phyloP scores from a whole-genome alignment of 2,888 invertebrate species.

The Priocnemis perturbator region DNA sequence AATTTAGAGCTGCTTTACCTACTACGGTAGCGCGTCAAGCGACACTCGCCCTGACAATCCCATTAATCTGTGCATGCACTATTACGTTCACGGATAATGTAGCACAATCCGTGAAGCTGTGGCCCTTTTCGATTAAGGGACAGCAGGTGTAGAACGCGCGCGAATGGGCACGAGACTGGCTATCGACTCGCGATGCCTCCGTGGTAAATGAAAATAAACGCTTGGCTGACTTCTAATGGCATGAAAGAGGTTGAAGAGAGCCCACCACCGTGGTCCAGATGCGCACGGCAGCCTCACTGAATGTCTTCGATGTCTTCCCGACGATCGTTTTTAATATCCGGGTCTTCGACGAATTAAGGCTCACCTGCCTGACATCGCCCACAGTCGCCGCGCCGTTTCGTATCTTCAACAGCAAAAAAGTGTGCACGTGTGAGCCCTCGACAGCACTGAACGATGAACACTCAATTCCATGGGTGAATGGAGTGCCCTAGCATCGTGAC shows the following conservation, averaged over 20 bases:
- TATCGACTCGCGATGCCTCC: not conserved
- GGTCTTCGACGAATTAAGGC: constrained; percentile 58
- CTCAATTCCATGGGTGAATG: too few relatives aligned
- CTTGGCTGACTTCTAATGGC: constrained; percentile 44
- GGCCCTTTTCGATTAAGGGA: too few relatives aligned
- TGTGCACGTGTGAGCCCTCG: not conserved
- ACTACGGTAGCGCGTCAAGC: too few relatives aligned
- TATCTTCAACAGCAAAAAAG: constrained; percentile 14
- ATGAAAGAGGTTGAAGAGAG: too few relatives aligned
- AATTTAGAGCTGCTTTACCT: too few relatives aligned
- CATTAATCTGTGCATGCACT: too few relatives aligned
- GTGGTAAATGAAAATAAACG: constrained; percentile 36
- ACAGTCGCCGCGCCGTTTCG: constrained; percentile 25
- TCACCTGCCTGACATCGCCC: constrained; percentile 59
- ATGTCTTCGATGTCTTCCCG: constrained; percentile 35
- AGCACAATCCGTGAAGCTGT: too few relatives aligned
- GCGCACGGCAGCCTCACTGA: constrained; percentile 44
- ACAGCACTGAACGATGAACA: too few relatives aligned
- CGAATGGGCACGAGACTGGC: not conserved
- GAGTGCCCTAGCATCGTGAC: not conserved
- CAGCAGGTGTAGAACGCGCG: not conserved
- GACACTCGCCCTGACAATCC: too few relatives aligned
- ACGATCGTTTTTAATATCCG: constrained; percentile 59
- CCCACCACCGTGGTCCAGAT: constrained; percentile 2
- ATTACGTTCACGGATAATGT: too few relatives aligned